Conservation (phyloP, 2,797 vertebrate species). For the Stomatorhinus walkeri region DNA sequence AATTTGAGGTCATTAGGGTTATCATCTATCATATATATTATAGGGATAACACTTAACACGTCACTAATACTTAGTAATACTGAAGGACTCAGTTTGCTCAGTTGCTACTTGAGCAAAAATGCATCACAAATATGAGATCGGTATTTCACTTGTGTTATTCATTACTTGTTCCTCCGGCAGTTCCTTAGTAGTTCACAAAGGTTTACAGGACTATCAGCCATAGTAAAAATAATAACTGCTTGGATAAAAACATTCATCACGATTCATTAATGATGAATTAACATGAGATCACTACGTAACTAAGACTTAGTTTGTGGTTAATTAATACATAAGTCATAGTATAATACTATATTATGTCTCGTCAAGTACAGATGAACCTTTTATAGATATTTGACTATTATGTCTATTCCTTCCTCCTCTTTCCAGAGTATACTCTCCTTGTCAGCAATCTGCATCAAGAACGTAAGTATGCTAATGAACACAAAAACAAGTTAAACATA, state of each 20-base stretch:
- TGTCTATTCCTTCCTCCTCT: neutral
- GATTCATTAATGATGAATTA: neutral
- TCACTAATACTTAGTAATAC: neutral
- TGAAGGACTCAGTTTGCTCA: neutral
- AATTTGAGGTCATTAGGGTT: neutral
- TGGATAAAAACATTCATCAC: neutral
- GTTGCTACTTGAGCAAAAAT: neutral
- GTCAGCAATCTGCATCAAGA: neutral
- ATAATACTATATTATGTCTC: neutral
- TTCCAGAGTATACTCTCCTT: neutral
- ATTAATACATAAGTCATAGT: neutral
- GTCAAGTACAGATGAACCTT: neutral
- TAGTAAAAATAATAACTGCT: neutral
- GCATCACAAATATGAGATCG: neutral
- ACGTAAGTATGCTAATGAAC: neutral
- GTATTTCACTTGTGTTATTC: neutral
- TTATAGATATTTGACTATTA: neutral
- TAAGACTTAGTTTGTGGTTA: neutral
- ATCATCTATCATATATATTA: neutral
- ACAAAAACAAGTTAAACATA: neutral
- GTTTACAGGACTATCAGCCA: neutral
- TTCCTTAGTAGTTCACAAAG: neutral
- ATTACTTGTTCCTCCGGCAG: neutral
- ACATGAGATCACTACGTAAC: neutral
- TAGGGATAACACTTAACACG: neutral